These are phyloP conservation scores for Graptemys geographica DNA, from an alignment of 2,797 vertebrate genomes.

Conservation along the genomic window DNA sequence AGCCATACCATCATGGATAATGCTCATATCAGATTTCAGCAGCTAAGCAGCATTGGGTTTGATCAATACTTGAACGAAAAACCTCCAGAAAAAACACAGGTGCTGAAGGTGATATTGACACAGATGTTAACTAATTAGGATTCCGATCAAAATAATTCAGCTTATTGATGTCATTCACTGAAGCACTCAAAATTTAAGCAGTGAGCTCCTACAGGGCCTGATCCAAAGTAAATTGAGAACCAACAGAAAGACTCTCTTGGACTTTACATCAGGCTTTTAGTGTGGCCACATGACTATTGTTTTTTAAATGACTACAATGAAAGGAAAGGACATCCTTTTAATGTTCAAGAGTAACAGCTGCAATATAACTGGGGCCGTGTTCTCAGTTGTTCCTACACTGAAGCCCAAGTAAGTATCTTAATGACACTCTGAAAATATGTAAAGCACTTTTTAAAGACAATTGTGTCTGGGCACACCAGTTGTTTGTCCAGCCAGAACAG, in stretches of 20 bases:
- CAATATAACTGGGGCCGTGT: constrained; percentile 46
- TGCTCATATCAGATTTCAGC: neutral
- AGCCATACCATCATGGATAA: neutral
- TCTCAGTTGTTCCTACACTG: constrained; percentile 61
- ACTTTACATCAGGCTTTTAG: constrained; percentile 31
- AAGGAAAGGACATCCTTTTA: constrained; percentile 70
- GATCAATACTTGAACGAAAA: constrained; percentile 17
- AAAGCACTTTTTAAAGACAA: constrained; percentile 47
- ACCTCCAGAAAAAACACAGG: neutral
- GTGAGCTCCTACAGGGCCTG: neutral
- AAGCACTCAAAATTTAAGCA: neutral
- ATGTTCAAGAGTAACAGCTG: constrained; percentile 67
- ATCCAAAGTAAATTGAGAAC: constrained; percentile 5
- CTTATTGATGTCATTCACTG: neutral
- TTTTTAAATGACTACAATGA: constrained; percentile 70
- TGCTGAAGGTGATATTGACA: neutral
- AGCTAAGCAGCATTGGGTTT: constrained; percentile 30
- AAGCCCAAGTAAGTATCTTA: constrained; percentile 65
- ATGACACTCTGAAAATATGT: constrained; percentile 58
- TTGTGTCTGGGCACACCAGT: constrained; percentile 54
- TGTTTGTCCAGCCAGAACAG: constrained; percentile 57
- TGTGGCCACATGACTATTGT: constrained; percentile 48
- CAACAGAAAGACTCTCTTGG: constrained; percentile 13
- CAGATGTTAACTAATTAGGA: neutral
- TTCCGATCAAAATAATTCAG: constrained; percentile 4